Evolutionary conservation across 2,113 vertebrate genomes (phyloP).

Genomic region (Poeciliopsis occidentalis): DNA sequence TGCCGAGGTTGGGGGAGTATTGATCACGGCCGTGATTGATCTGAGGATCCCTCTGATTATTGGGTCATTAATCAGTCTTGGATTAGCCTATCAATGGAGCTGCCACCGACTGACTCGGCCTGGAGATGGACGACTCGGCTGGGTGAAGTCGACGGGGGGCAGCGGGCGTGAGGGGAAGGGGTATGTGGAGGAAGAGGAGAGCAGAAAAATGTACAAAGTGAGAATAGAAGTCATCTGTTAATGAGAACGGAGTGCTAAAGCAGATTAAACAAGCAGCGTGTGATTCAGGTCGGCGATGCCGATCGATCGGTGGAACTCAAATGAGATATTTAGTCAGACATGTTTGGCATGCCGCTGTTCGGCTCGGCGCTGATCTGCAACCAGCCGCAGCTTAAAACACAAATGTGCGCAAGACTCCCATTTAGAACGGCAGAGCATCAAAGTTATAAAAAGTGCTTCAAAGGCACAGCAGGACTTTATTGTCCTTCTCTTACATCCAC

Average conservation of each 20-base stretch:
- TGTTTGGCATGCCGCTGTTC: background rate
- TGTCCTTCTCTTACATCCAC: too few species aligned
- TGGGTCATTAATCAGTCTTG: conserved; percentile 83
- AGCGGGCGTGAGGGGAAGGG: background rate
- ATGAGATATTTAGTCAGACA: background rate
- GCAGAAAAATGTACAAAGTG: background rate
- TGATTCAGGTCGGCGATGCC: background rate
- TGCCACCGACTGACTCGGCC: conserved; percentile 87
- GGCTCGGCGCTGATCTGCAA: background rate
- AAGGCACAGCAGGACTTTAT: too few species aligned
- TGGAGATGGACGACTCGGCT: conserved; percentile 89
- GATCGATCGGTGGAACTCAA: background rate
- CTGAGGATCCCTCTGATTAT: conserved; percentile 80
- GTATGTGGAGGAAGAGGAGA: conserved; percentile 53
- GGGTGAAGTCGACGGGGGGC: conserved; percentile 1
- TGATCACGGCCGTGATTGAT: conserved; percentile 92
- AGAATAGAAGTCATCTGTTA: background rate
- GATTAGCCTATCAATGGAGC: conserved; percentile 84
- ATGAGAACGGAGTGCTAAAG: background rate
- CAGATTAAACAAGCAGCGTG: background rate
- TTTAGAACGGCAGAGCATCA: too few species aligned
- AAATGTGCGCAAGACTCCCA: too few species aligned
- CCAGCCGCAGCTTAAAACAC: too few species aligned
- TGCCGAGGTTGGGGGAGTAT: conserved; percentile 69
- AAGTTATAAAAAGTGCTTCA: too few species aligned